Evolutionary conservation across 2,888 invertebrate species (phyloP).

Genomic region (Heteromyza rotundicornis): DNA sequence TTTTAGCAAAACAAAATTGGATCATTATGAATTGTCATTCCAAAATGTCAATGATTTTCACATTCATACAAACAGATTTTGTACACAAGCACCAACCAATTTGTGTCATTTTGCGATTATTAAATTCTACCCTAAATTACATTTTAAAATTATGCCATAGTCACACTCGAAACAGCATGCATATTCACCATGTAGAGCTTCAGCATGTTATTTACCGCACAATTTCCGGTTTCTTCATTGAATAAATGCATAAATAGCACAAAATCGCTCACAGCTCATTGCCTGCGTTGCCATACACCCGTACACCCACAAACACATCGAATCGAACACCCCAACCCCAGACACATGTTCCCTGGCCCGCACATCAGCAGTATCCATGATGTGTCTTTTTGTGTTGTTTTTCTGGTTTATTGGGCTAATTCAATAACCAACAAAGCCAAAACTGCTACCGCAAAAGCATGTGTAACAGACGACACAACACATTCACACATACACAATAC

Average conservation of each 20-base stretch:
- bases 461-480: constrained; percentile 10
- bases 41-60: neutral
- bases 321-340: constrained; percentile 4
- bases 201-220: neutral
- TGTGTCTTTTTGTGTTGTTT: constrained; percentile 53
- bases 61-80: neutral
- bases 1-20: constrained; percentile 13
- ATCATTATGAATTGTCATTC: neutral
- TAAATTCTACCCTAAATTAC: neutral
- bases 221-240: constrained; percentile 30
- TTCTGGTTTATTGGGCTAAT: constrained; percentile 64
- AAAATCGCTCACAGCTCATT: constrained; percentile 47
- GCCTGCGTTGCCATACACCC: constrained; percentile 25
- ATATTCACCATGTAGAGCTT: constrained; percentile 18
- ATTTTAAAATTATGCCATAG: neutral
- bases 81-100: too few species aligned
- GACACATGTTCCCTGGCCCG: too few species aligned
- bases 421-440: constrained; percentile 60
- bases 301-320: constrained; percentile 10
- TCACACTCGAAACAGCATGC: constrained; percentile 11
- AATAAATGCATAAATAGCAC: constrained; percentile 30
- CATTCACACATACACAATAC: constrained; percentile 25
- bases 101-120: too few species aligned
- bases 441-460: constrained; percentile 30
- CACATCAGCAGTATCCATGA: constrained; percentile 7